Evolutionary conservation across 2,113 vertebrate genomes (phyloP).

Genomic region (Oncorhynchus clarkii): DNA sequence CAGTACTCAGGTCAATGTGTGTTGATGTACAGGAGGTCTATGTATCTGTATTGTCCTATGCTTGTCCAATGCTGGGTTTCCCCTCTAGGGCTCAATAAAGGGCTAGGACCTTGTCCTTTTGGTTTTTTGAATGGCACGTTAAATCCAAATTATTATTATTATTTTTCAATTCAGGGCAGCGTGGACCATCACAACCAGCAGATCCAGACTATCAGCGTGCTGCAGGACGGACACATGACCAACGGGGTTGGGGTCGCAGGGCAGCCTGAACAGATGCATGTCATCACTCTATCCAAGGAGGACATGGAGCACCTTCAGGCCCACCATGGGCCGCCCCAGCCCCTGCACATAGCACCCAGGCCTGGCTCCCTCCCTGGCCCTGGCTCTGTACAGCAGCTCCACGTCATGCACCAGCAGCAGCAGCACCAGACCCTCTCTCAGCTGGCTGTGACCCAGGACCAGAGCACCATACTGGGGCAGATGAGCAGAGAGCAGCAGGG

Average conservation of each 20-base stretch:
- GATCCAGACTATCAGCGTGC: slow-evolving; percentile 79
- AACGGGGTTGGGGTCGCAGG: slow-evolving; percentile 64
- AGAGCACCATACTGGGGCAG: slow-evolving; percentile 4
- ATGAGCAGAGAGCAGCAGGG: slow-evolving; percentile 54
- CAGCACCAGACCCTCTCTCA: slow-evolving; percentile 40
- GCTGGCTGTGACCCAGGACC: slow-evolving; percentile 51
- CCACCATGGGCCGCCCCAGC: slow-evolving; percentile 74
- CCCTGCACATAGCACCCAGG: slow-evolving; percentile 59
- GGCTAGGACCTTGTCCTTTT: too few relatives aligned
- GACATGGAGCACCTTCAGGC: slow-evolving; percentile 84
- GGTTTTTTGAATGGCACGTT: too few relatives aligned
- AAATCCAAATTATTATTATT: background rate
- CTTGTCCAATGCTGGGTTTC: too few relatives aligned
- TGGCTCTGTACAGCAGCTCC: slow-evolving; percentile 55
- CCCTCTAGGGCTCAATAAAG: too few relatives aligned
- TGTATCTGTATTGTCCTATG: too few relatives aligned
- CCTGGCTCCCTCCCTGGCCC: slow-evolving; percentile 30
- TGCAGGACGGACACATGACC: slow-evolving; percentile 66
- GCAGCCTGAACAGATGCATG: slow-evolving; percentile 85
- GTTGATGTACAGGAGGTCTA: too few relatives aligned
- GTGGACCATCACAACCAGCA: slow-evolving; percentile 65
- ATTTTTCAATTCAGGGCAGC: background rate
- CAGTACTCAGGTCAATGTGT: too few relatives aligned
- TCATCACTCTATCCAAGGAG: slow-evolving; percentile 91
- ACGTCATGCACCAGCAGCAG: slow-evolving; percentile 55